Evolutionary conservation across 1,140 invertebrate genomes (phyloP), one percentile per base, ranked within the genome.

Genomic region (Pseudachorutes palmiensis): DNA sequence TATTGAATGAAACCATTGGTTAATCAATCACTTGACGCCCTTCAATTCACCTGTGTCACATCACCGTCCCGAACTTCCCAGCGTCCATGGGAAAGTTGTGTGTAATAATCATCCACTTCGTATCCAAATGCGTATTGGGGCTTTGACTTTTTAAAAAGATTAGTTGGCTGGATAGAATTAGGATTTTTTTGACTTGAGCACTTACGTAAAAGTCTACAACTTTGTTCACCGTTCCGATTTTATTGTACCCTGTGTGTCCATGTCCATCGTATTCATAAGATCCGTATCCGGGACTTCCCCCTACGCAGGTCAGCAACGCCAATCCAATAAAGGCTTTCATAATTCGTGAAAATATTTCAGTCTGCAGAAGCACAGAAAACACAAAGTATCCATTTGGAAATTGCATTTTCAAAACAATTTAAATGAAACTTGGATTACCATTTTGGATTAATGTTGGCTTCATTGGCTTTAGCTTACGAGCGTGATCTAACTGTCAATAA

Each of bases 91-190:
- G 68, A 70, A 19, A 74, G 58, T 45, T 74, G 68, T 61, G 71
- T 74, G 68, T 71, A 74, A 48, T 74, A 74, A 33, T 72, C 71
- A n/a, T 72, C 68, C 14, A 74, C 72, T 67, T 74, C 72, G 29
- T 74, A 74, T 19, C 72, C 72, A 69, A 74, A 74, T 14, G 72
- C 70, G 55, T 74, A 74, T 55, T 74, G 66, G 0, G 72, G 72
- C 30, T 71, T 71, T 22, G 72, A 69, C 72, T 74, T 36, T 2
- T 49, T n/a, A 55, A 28, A 29, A 49, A 22, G 14, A 24, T 16
- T 19, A 45, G 19, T 45, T 45, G 19, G 19, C 9, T 45, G 59
- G 32, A 9, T 32, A n/a, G 26, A 33, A 67, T 67, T 31, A 62
- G 16, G 32, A 5, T 2, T 29, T 2, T 60, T 5, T 60, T 59